phyloP scores from a whole-genome alignment of 2,888 invertebrate genomes.

The Physocephala rufipes region DNA sequence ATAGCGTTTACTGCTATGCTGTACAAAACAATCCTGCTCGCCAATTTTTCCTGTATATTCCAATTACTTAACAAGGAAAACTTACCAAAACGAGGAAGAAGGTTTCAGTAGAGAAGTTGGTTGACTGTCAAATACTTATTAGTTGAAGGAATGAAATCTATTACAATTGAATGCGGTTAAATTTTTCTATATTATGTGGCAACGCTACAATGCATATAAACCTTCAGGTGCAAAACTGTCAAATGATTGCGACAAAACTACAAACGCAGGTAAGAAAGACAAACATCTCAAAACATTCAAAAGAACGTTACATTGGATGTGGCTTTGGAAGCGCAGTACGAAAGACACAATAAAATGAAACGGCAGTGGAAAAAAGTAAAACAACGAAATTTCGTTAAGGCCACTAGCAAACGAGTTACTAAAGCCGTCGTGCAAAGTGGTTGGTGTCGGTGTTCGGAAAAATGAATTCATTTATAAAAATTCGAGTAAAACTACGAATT shows the following conservation, averaged over 20 bases:
- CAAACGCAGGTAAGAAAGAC: slow-evolving; percentile 35
- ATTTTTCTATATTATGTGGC: not conserved
- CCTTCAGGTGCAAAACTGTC: slow-evolving; percentile 13
- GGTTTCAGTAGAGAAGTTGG: too few species aligned
- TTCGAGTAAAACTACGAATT: slow-evolving; percentile 7
- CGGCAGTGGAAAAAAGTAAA: slow-evolving; percentile 39
- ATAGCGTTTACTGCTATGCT: too few species aligned
- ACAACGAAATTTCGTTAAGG: slow-evolving; percentile 42
- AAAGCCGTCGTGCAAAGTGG: slow-evolving; percentile 49
- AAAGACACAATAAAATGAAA: slow-evolving; percentile 28
- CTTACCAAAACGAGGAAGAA: too few species aligned
- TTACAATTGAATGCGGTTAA: not conserved
- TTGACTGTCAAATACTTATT: too few species aligned
- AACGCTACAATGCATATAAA: not conserved
- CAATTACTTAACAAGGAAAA: too few species aligned
- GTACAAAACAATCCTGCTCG: too few species aligned
- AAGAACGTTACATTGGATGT: slow-evolving; percentile 32
- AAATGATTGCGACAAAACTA: slow-evolving; percentile 9
- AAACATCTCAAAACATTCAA: slow-evolving; percentile 6
- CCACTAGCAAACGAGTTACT: slow-evolving; percentile 52
- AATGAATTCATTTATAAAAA: slow-evolving; percentile 12
- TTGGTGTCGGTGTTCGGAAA: slow-evolving; percentile 36
- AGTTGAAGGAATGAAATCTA: not conserved
- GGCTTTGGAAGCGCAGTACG: slow-evolving; percentile 19
- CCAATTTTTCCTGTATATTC: too few species aligned